Percentiles rank a stretch among this genome's conserved stretches.
phyloP scores from a whole-genome alignment of 2,797 vertebrate species.

The Anabacerthia variegaticeps region DNA sequence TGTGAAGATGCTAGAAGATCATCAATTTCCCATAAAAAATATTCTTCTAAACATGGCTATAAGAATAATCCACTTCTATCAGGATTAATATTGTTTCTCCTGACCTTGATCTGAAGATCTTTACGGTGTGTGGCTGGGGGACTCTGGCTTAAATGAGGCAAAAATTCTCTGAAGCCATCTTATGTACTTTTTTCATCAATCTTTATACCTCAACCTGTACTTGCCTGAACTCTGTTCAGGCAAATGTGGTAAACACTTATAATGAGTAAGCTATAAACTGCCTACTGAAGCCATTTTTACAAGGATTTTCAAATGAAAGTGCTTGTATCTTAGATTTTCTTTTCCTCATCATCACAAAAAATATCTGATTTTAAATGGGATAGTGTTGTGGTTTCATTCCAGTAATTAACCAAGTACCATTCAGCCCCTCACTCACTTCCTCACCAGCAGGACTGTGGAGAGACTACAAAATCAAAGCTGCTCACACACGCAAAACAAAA shows the following conservation, averaged over 20 bases:
- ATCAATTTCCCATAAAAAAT: not conserved
- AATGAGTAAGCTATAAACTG: not conserved
- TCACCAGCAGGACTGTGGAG: not conserved
- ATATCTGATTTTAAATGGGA: not conserved
- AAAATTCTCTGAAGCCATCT: not conserved
- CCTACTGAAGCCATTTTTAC: not conserved
- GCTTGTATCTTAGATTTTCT: not conserved
- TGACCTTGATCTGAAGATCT: not conserved
- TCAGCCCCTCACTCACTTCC: not conserved
- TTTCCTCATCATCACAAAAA: not conserved
- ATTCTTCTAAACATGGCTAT: not conserved
- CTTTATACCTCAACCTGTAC: not conserved
- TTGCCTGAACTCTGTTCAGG: not conserved
- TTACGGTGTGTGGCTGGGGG: not conserved
- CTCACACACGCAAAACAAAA: not conserved
- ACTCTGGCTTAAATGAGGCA: not conserved
- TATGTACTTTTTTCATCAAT: not conserved
- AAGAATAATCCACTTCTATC: not conserved
- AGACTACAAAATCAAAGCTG: not conserved
- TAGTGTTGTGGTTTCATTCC: not conserved
- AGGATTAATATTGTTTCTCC: not conserved
- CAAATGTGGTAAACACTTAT: not conserved
- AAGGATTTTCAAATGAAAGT: not conserved
- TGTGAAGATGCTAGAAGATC: not conserved
- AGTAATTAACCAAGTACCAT: not conserved